phyloP scores from a whole-genome alignment of 1,140 invertebrate species.

The Trichonephila clavipes region DNA sequence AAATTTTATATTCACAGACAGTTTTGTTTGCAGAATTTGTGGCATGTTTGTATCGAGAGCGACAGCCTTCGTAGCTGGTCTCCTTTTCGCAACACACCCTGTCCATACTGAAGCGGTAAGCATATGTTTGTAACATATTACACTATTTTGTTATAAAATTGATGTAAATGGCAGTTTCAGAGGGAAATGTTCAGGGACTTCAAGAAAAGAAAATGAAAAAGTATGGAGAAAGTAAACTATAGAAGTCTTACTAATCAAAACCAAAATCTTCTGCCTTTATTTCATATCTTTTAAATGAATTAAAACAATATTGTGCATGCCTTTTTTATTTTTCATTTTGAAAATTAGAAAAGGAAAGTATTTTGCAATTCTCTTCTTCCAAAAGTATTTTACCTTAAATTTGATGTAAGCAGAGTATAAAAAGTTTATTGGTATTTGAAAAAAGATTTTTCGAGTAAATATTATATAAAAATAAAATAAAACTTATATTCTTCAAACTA shows the following conservation, averaged over 20 bases:
- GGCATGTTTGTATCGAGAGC: slow-evolving; percentile 54
- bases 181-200: too few species aligned
- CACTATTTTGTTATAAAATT: background rate
- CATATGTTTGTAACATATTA: slow-evolving; percentile 77
- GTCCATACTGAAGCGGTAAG: slow-evolving; percentile 98
- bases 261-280: background rate
- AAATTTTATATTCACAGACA: too few species aligned
- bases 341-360: background rate
- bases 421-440: too few species aligned
- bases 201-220: too few species aligned
- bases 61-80: slow-evolving; percentile 85
- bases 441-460: too few species aligned
- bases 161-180: background rate
- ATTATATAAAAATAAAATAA: too few species aligned
- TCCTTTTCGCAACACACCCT: slow-evolving; percentile 97
- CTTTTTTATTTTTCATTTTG: background rate
- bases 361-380: background rate
- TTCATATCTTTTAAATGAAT: background rate
- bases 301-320: background rate
- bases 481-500: too few species aligned
- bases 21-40: slow-evolving; percentile 58
- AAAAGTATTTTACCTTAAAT: background rate
- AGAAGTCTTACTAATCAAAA: background rate
- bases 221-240: too few species aligned
- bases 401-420: too few species aligned